These are phyloP conservation scores for Emydoidea blandingii DNA, from an alignment of 2,797 vertebrate genomes.

Conservation along the genomic window DNA sequence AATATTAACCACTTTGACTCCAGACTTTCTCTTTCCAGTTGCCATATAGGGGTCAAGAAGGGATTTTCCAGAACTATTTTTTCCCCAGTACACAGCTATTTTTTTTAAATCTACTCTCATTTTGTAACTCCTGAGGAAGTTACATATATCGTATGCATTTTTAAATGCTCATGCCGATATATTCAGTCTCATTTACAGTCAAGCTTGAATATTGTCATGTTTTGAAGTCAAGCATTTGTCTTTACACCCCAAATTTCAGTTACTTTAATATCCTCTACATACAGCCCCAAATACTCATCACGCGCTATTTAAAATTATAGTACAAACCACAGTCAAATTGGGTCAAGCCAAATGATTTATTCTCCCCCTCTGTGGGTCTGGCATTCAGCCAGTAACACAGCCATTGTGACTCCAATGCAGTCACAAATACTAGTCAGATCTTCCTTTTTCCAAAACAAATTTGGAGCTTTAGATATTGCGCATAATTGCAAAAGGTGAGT, in stretches of 20 bases:
- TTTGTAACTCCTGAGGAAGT: background rate
- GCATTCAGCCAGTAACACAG: background rate
- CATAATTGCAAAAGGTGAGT: background rate
- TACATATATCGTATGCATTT: background rate
- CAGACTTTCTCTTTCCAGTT: background rate
- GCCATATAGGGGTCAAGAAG: too few species aligned
- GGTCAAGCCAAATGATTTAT: background rate
- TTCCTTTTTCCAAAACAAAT: background rate
- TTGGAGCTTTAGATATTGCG: background rate
- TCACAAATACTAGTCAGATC: background rate
- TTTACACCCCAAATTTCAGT: background rate
- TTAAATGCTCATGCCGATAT: background rate
- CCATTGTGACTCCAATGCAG: background rate
- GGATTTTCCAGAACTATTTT: background rate
- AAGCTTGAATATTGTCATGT: background rate
- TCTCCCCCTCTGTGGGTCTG: background rate
- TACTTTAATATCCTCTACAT: background rate
- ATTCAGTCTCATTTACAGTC: background rate
- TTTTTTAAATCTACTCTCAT: background rate
- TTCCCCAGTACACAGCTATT: background rate
- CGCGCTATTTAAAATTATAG: background rate
- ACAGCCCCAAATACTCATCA: background rate
- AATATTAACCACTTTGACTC: background rate
- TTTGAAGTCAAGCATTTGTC: background rate
- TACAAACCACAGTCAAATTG: background rate